phyloP scores from a whole-genome alignment of 2,113 vertebrate genomes.

The Dasyornis broadbenti region DNA sequence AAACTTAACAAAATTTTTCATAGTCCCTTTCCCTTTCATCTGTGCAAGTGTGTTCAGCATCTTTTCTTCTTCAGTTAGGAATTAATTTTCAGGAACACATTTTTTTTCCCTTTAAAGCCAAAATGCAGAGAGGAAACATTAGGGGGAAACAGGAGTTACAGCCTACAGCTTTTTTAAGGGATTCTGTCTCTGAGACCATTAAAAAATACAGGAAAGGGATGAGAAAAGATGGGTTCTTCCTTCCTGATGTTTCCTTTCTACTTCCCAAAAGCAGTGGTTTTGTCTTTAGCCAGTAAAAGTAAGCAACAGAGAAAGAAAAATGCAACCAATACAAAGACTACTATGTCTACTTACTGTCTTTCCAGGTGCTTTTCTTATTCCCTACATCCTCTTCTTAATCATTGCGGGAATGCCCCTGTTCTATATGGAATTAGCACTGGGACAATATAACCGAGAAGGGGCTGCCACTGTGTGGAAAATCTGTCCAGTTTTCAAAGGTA shows the following conservation, averaged over 20 bases:
- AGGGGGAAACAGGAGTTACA: not conserved
- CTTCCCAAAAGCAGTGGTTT: not conserved
- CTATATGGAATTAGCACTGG: slow-evolving; percentile 98
- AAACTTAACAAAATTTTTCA: not conserved
- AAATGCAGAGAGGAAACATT: not conserved
- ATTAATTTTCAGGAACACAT: not conserved
- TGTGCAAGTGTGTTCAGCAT: not conserved
- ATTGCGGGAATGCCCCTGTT: slow-evolving; percentile 98
- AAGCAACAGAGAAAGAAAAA: not conserved
- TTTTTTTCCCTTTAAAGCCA: not conserved
- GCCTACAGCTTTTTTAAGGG: not conserved
- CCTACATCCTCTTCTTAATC: slow-evolving; percentile 92
- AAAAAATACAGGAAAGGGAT: not conserved
- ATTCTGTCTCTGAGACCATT: not conserved
- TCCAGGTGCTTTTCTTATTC: slow-evolving; percentile 95
- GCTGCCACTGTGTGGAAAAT: slow-evolving; percentile 98
- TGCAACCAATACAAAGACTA: not conserved
- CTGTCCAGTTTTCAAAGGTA: slow-evolving; percentile 98
- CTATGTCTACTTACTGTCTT: not conserved
- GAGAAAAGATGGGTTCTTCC: not conserved
- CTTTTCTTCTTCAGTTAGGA: not conserved
- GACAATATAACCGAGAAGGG: slow-evolving; percentile 95
- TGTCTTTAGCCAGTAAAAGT: not conserved
- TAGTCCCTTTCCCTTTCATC: not conserved
- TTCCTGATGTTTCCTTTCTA: not conserved